phyloP scores from a whole-genome alignment of 2,797 vertebrate genomes.

The Aeoliscus strigatus region DNA sequence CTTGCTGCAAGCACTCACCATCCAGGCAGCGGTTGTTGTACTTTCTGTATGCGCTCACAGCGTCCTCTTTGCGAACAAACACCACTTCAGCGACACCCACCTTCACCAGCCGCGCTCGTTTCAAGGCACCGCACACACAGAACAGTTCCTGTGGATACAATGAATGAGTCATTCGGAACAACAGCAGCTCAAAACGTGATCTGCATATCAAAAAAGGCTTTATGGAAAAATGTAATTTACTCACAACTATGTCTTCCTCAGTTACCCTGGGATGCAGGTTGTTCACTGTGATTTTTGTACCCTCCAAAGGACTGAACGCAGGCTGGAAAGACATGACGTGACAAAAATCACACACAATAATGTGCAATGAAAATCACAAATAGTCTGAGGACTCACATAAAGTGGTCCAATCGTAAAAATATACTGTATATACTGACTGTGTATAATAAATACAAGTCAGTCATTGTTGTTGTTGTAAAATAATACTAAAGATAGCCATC shows the following conservation, averaged over 20 bases:
- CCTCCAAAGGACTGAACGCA: constrained; percentile 89
- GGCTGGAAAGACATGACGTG: constrained; percentile 58
- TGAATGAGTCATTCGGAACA: constrained; percentile 5
- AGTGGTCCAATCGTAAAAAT: no score
- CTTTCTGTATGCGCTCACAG: constrained; percentile 94
- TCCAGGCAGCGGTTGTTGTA: constrained; percentile 98
- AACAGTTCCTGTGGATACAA: constrained; percentile 83
- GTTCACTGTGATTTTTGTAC: constrained; percentile 97
- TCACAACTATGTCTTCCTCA: constrained; percentile 97
- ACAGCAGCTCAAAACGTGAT: background rate
- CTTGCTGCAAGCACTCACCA: constrained; percentile 70
- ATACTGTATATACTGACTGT: no score
- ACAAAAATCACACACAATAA: background rate
- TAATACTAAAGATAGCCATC: no score
- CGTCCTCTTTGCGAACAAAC: constrained; percentile 96
- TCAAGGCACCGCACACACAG: constrained; percentile 95
- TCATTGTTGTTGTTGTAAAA: no score
- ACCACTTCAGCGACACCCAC: constrained; percentile 95
- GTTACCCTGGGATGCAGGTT: constrained; percentile 95
- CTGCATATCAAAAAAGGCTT: constrained; percentile 1
- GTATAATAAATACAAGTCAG: no score
- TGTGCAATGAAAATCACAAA: background rate
- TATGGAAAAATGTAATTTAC: constrained; percentile 32
- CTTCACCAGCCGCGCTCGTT: constrained; percentile 88
- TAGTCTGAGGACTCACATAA: no score